These are phyloP conservation scores for Blera fallax DNA, from an alignment of 2,888 invertebrate genomes.

Conservation along the genomic window DNA sequence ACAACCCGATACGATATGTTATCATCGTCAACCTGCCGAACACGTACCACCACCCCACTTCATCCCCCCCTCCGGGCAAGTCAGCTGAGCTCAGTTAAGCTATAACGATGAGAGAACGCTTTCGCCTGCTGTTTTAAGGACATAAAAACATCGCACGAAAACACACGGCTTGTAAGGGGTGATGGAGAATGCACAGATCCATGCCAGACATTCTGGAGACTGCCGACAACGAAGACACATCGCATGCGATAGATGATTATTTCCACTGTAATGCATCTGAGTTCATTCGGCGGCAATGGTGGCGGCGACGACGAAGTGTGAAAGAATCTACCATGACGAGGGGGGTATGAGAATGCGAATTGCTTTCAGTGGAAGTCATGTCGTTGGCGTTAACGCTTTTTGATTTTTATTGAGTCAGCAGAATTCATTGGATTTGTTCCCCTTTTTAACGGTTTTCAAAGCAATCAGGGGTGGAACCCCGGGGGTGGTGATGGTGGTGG, in stretches of 20 bases:
- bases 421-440: constrained; percentile 76
- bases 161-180: background rate
- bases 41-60: constrained; percentile 40
- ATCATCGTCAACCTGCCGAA: constrained; percentile 70
- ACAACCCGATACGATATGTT: constrained; percentile 62
- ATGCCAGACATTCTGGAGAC: constrained; percentile 54
- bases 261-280: constrained; percentile 66
- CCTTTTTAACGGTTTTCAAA: constrained; percentile 39
- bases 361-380: constrained; percentile 76
- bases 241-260: constrained; percentile 51
- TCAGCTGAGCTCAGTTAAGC: constrained; percentile 26
- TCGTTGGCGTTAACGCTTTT: constrained; percentile 82
- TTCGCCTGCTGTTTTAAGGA: constrained; percentile 42
- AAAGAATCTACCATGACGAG: constrained; percentile 22
- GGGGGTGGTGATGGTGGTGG: constrained; percentile 37
- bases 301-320: constrained; percentile 15
- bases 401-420: constrained; percentile 82
- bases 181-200: constrained; percentile 20
- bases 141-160: constrained; percentile 6
- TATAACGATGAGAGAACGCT: constrained; percentile 1
- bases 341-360: background rate
- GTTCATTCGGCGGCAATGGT: too few relatives aligned
- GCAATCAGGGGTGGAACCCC: constrained; percentile 4
- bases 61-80: background rate
- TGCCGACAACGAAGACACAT: constrained; percentile 23